Percentiles rank a stretch among this genome's conserved stretches.
Conservation (phyloP, 2,888 invertebrate genomes). For the Hedychridium roseum region DNA sequence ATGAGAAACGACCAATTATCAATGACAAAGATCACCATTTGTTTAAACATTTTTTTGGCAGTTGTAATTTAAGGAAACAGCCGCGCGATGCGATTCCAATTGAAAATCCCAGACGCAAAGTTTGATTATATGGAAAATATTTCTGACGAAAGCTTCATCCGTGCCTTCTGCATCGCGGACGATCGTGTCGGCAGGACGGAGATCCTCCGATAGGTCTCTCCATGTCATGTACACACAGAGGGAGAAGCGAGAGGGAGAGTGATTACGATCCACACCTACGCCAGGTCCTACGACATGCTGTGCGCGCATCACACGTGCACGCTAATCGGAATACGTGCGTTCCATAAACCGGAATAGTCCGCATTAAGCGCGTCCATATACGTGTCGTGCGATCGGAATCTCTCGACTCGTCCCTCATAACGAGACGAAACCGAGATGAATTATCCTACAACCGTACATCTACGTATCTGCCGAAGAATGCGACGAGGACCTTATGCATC, state of each 20-base stretch:
- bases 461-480: neutral
- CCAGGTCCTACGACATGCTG: slow-evolving; percentile 21
- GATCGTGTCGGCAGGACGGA: slow-evolving; percentile 20
- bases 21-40: too few relatives aligned
- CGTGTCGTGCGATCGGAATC: too few relatives aligned
- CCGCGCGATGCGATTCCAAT: too few relatives aligned
- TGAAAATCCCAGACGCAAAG: too few relatives aligned
- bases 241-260: slow-evolving; percentile 27
- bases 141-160: slow-evolving; percentile 12
- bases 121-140: too few relatives aligned
- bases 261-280: slow-evolving; percentile 46
- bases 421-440: too few relatives aligned
- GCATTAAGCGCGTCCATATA: slow-evolving; percentile 41
- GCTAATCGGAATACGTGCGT: slow-evolving; percentile 37
- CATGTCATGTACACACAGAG: too few relatives aligned
- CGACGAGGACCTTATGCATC: slow-evolving; percentile 15
- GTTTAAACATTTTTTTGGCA: too few relatives aligned
- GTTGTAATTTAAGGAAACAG: too few relatives aligned
- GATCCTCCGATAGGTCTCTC: slow-evolving; percentile 36
- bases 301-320: slow-evolving; percentile 33
- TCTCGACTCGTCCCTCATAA: too few relatives aligned
- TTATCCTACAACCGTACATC: slow-evolving; percentile 1
- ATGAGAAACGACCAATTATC: too few relatives aligned
- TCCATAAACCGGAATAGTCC: slow-evolving; percentile 30
- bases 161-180: too few relatives aligned